phyloP scores from a whole-genome alignment of 1,140 invertebrate genomes.

The Centruroides vittatus region DNA sequence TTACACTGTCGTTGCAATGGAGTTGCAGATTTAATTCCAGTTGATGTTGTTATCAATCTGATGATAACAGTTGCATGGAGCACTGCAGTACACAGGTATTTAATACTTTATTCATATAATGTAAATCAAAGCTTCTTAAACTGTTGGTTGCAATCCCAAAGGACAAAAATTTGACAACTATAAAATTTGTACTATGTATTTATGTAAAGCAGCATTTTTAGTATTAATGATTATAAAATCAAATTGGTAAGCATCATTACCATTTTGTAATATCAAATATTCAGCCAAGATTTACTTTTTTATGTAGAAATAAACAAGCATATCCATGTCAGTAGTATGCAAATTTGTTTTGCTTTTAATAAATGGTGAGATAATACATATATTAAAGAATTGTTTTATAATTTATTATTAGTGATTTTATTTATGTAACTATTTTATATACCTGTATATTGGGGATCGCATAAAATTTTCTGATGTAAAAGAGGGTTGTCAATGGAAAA shows the following conservation, averaged over 20 bases:
- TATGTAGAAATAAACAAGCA: not conserved
- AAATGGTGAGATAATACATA: too few relatives aligned
- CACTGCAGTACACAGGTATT: constrained; percentile 40
- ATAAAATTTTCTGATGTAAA: too few relatives aligned
- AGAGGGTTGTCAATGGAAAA: too few relatives aligned
- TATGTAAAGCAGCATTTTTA: not conserved
- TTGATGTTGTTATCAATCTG: constrained; percentile 78
- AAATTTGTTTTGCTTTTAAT: too few relatives aligned
- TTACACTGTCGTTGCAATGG: constrained; percentile 55
- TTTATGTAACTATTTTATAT: too few relatives aligned
- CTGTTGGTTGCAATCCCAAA: not conserved
- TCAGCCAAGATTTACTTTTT: too few relatives aligned
- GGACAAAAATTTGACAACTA: not conserved
- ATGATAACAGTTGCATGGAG: constrained; percentile 65
- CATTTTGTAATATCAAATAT: not conserved
- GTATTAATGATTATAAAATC: not conserved
- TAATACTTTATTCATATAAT: not conserved
- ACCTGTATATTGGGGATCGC: too few relatives aligned
- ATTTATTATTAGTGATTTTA: too few relatives aligned
- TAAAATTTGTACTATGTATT: not conserved
- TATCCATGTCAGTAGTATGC: not conserved
- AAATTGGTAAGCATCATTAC: too few relatives aligned
- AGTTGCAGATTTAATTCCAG: constrained; percentile 83
- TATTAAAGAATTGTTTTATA: too few relatives aligned
- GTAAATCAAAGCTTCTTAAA: not conserved